These are phyloP conservation scores for Pipistrellus kuhlii DNA, from an alignment of 2,797 vertebrate genomes.

Conservation along the genomic window DNA sequence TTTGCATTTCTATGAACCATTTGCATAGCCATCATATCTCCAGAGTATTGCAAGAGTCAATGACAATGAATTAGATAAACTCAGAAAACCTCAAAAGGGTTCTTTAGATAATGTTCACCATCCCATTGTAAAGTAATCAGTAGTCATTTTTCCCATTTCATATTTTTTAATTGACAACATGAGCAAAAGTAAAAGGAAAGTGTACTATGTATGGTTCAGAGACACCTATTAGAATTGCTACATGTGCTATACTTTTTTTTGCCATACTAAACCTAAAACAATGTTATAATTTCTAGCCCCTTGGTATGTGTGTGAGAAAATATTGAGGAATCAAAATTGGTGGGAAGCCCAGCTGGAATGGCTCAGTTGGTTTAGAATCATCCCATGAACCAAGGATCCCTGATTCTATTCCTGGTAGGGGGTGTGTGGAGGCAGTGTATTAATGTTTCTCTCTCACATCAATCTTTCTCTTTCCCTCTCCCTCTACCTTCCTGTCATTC, in stretches of 20 bases:
- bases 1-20: not conserved
- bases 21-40: not conserved
- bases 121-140: not conserved
- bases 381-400: too few relatives aligned
- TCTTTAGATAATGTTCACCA: not conserved
- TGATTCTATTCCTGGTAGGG: too few relatives aligned
- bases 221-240: not conserved
- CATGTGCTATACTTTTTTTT: not conserved
- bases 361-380: too few relatives aligned
- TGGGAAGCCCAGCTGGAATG: not conserved
- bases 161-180: not conserved
- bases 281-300: not conserved
- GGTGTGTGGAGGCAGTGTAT: too few relatives aligned
- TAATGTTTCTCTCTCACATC: too few relatives aligned
- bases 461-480: too few relatives aligned
- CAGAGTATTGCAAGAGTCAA: not conserved
- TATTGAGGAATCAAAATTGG: not conserved
- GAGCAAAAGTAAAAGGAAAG: slow-evolving; percentile 32
- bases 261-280: not conserved
- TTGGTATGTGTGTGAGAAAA: not conserved
- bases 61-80: not conserved
- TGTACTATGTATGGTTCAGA: not conserved
- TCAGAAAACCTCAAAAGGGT: not conserved
- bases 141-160: not conserved
- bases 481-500: too few relatives aligned